Evolutionary conservation across 2,113 vertebrate genomes (phyloP), one percentile per base, ranked within the genome.

Genomic region (Mustelus asterias): DNA sequence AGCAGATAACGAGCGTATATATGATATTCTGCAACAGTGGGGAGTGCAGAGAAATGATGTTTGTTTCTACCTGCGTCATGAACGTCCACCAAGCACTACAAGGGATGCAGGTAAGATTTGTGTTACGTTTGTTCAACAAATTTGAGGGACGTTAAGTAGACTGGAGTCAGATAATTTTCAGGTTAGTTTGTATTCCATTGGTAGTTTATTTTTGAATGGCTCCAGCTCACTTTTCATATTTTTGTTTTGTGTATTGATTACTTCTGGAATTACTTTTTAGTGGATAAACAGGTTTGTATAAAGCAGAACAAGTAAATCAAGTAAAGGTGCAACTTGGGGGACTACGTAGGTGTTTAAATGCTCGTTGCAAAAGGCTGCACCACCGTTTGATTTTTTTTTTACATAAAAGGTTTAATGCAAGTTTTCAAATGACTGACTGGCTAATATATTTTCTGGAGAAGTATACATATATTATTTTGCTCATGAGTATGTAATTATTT

Each of bases 11-110:
- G 99, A 99, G 96, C 98, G 98, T 95, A 99, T 99, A 98, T 97
- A 99, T 96, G 99, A 99, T 90, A 94, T 99, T 78, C 97, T 99
- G 96, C 99, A 99, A 94, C 97, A 98, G 90, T 98, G 98, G 97
- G 99, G 99, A 14, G 97, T 98, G 96, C 98, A 99, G 97, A 97
- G 98, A 96, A 96, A 96, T 0, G 99, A 99, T 96, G 99, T 99
- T 96, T 98, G 98, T 1, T 99, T 99, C 97, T 99, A 99, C 88
- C 97, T 99, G 95, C 98, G 99, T 6, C 99, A 99, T 0, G 98
- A 99, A 0, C 97, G 97, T 26, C 96, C 98, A 0, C 98, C 98
- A 0, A 96, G 96, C 96, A 16, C 58, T 69, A 33, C 24, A 29
- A 97, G 98, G 93, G 98, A 98, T 95, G 96, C 97, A 10, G 98